These are phyloP conservation scores for Leptinotarsa defecta DNA, from an alignment of 1,140 invertebrate species.

Conservation along the genomic window DNA sequence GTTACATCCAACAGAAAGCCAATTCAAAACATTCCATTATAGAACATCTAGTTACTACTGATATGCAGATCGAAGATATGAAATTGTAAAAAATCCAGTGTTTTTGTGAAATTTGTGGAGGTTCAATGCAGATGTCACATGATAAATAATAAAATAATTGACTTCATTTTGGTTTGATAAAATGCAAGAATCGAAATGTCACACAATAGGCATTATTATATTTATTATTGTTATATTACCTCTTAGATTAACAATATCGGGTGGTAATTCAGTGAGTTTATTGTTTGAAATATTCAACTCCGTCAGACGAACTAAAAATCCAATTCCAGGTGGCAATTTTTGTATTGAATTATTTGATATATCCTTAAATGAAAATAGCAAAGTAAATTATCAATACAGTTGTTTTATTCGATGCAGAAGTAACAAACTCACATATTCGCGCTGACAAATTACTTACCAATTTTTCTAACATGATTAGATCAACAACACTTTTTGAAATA, in stretches of 20 bases:
- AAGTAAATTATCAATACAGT: not conserved
- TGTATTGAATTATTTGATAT: slow-evolving; percentile 68
- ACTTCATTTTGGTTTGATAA: no score
- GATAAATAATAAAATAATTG: no score
- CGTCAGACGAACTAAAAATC: slow-evolving; percentile 72
- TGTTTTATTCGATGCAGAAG: not conserved
- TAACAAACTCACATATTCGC: slow-evolving; percentile 6
- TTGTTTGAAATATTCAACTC: slow-evolving; percentile 83
- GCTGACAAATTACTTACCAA: slow-evolving; percentile 59
- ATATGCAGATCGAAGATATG: no score
- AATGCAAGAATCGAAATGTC: no score
- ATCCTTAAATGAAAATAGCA: slow-evolving; percentile 63
- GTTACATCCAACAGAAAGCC: no score
- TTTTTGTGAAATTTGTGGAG: no score
- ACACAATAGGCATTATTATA: no score
- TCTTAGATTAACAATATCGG: slow-evolving; percentile 69
- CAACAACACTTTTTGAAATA: slow-evolving; percentile 66
- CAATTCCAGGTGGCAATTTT: slow-evolving; percentile 75
- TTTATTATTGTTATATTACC: slow-evolving; percentile 54
- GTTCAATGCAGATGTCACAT: no score
- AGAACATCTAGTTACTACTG: no score
- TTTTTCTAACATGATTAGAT: slow-evolving; percentile 74
- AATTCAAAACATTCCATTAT: no score
- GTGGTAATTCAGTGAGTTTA: slow-evolving; percentile 68
- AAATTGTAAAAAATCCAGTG: no score